A percentile compares a stretch with the other conserved stretches of the same genome.
These are phyloP conservation scores for Rhipidura dahli DNA, from an alignment of 2,113 vertebrate species.

Conservation along the genomic window DNA sequence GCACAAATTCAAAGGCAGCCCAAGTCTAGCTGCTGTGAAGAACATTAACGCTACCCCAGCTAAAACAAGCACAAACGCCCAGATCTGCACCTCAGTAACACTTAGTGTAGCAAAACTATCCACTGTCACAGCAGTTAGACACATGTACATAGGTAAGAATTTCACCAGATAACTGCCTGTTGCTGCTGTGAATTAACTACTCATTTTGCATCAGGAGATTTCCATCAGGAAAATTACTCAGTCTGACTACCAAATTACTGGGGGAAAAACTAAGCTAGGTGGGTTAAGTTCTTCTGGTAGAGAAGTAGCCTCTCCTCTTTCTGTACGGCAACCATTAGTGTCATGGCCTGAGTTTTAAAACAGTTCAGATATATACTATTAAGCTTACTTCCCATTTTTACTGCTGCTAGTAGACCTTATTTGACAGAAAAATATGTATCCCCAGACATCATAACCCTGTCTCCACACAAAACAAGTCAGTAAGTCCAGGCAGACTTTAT, in stretches of 20 bases:
- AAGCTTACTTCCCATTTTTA: neutral
- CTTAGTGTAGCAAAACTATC: neutral
- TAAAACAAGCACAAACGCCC: neutral
- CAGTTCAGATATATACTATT: neutral
- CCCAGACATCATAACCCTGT: neutral
- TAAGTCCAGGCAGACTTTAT: neutral
- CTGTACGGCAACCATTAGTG: neutral
- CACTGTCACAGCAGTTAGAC: neutral
- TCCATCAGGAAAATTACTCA: neutral
- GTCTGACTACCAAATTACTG: neutral
- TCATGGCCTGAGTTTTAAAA: neutral
- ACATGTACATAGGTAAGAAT: neutral
- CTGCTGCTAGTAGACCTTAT: neutral
- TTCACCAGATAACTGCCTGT: neutral
- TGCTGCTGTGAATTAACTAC: neutral
- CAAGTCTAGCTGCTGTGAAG: neutral
- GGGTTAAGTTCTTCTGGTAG: neutral
- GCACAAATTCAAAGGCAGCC: neutral
- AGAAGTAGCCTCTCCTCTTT: neutral
- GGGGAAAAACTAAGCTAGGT: neutral
- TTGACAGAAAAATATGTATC: neutral
- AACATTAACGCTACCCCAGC: neutral
- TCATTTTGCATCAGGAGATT: neutral
- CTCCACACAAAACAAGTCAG: neutral
- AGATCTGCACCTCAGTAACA: neutral